Evolutionary conservation across 2,888 invertebrate genomes (phyloP).

Genomic region (Linnaemya tessellans): DNA sequence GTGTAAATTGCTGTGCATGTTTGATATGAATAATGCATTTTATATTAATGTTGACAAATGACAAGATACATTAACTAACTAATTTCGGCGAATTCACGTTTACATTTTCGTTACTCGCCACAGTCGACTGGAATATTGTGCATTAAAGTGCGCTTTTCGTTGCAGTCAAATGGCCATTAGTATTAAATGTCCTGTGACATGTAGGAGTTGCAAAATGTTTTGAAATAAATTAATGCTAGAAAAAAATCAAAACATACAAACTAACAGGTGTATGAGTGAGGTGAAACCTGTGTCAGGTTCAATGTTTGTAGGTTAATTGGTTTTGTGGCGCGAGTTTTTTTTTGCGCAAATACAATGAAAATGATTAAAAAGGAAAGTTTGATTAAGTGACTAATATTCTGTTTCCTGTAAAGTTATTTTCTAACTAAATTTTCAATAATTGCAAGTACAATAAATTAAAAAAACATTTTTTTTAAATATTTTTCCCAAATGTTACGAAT

Average conservation of each 20-base stretch:
- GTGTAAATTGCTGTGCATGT: conserved; percentile 19
- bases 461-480: neutral
- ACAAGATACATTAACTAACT: conserved; percentile 55
- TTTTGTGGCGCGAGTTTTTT: conserved; percentile 16
- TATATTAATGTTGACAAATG: conserved; percentile 69
- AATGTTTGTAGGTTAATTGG: conserved; percentile 42
- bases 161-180: conserved; percentile 44
- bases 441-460: neutral
- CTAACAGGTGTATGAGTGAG: neutral
- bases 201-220: conserved; percentile 15
- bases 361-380: conserved; percentile 5
- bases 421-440: neutral
- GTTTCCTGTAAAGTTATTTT: conserved; percentile 18
- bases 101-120: conserved; percentile 10
- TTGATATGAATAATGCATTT: conserved; percentile 63
- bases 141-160: conserved; percentile 19
- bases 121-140: conserved; percentile 4
- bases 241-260: neutral
- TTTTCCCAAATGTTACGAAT: neutral
- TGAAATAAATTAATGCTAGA: neutral
- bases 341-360: neutral
- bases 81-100: conserved; percentile 30
- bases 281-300: conserved; percentile 33
- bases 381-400: conserved; percentile 5
- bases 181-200: conserved; percentile 65